Base-by-base conservation (phyloP, 1,140 invertebrate genomes). In the Lepidotrigona ventralis region DNA sequence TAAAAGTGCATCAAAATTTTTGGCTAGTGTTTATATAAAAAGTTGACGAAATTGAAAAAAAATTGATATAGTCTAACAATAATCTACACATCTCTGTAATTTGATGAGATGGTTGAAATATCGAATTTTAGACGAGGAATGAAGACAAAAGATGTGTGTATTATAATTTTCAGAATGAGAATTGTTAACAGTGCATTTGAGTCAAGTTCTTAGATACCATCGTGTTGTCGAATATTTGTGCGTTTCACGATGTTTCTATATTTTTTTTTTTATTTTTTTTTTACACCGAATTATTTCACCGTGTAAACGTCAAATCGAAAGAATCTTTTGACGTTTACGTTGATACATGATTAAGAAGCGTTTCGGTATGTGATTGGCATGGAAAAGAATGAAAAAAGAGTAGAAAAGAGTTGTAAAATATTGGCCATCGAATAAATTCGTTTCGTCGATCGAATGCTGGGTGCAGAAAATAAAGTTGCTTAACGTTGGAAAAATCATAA, bases 341-440 rank as follows among this genome's bases (percentile, higher is more conserved):
- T 39, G 76, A 60, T 72, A 56, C 39, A 19, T 66, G 63, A 6
- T 26, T 68, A 58, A 33, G 12, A 75, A 71, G 56, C 73, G 39
- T 39, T 68, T 79, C 51, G 12, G 76, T 83, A 56, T 19, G 19
- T 64, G 83, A 85, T 82, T 88, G 87, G 87, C 87, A 88, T 88
- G 86, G 86, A 71, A n/a, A 83, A 81, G 33, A 64, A 29, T n/a
- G 15, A 17, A 39, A 68, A 33, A 2, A 26, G 26, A 3, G 9
- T 29, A 33, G 4, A 54, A 64, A 33, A 3, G n/a, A 29, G 6
- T 56, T 54, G 11, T 15, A 51, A 64, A 64, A n/a, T 64, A 21
- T 14, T 21, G 14, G 29, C 17, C 14, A 26, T 53, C 15, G 39
- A 79, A 8, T 46, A 26, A n/a, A 14, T 14, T 3, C 19, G 39